Evolutionary conservation across 1,140 invertebrate species (phyloP).

Genomic region (Platyscapa corneri): DNA sequence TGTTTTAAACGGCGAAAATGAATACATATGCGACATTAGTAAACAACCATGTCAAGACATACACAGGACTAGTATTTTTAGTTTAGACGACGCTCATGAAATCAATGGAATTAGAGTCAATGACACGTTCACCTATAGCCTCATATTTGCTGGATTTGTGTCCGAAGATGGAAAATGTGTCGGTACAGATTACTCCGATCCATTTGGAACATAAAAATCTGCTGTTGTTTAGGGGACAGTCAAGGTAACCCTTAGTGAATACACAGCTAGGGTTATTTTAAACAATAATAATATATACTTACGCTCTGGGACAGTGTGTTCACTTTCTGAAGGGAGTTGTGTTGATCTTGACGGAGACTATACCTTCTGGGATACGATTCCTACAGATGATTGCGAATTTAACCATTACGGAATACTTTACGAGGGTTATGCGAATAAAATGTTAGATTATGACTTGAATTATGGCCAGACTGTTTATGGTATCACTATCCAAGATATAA

Average conservation of each 20-base stretch:
- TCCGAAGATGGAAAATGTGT: neutral
- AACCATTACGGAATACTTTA: slow-evolving; percentile 47
- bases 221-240: neutral
- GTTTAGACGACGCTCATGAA: neutral
- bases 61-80: neutral
- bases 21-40: too few relatives aligned
- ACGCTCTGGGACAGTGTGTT: neutral
- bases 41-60: neutral
- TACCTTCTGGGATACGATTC: slow-evolving; percentile 43
- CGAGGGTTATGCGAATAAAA: slow-evolving; percentile 46
- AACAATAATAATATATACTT: neutral
- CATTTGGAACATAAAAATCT: neutral
- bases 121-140: neutral
- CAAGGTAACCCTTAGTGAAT: neutral
- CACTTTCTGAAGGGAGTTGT: neutral
- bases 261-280: neutral
- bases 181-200: neutral
- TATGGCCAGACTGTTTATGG: neutral
- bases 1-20: neutral
- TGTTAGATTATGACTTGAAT: neutral
- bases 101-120: neutral
- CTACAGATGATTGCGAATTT: slow-evolving; percentile 32
- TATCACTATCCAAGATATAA: slow-evolving; percentile 39
- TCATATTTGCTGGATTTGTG: neutral
- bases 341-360: neutral